A percentile compares a stretch with the other conserved stretches of the same genome.
Evolutionary conservation across 2,888 invertebrate genomes (phyloP).

Genomic region (Allygus modestus): DNA sequence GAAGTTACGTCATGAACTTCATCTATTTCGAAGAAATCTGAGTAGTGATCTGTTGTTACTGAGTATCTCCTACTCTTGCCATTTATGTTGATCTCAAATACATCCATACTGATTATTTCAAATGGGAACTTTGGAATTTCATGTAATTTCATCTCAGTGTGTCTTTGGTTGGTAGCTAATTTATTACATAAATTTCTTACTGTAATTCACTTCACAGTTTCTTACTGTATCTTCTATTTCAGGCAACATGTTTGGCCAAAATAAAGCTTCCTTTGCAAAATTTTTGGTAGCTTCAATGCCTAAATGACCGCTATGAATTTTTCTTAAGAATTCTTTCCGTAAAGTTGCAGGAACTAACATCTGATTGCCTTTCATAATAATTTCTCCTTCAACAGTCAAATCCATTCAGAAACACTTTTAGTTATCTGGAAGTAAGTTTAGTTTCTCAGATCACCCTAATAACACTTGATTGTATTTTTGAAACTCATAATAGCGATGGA

Average conservation of each 20-base stretch:
- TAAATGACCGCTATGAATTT: not conserved
- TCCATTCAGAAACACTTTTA: not conserved
- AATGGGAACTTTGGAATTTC: not conserved
- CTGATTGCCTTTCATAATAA: not conserved
- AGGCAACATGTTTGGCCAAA: conserved; percentile 13
- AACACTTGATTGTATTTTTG: too few species aligned
- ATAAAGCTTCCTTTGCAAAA: conserved; percentile 1
- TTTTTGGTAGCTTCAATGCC: not conserved
- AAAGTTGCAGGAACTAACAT: not conserved
- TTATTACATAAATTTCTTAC: not conserved
- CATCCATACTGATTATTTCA: not conserved
- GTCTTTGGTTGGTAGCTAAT: not conserved
- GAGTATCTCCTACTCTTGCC: not conserved
- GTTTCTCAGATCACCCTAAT: too few species aligned
- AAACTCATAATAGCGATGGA: too few species aligned
- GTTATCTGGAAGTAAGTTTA: too few species aligned
- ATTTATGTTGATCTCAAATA: not conserved
- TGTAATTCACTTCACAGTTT: too few species aligned
- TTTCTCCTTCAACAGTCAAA: not conserved
- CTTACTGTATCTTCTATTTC: conserved; percentile 17
- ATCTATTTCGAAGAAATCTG: not conserved
- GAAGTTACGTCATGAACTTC: not conserved
- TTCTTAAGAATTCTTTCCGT: not conserved
- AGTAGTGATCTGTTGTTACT: not conserved
- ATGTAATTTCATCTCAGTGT: not conserved